Conservation (phyloP, 2,888 invertebrate species). For the Oscheius myriophilus region DNA sequence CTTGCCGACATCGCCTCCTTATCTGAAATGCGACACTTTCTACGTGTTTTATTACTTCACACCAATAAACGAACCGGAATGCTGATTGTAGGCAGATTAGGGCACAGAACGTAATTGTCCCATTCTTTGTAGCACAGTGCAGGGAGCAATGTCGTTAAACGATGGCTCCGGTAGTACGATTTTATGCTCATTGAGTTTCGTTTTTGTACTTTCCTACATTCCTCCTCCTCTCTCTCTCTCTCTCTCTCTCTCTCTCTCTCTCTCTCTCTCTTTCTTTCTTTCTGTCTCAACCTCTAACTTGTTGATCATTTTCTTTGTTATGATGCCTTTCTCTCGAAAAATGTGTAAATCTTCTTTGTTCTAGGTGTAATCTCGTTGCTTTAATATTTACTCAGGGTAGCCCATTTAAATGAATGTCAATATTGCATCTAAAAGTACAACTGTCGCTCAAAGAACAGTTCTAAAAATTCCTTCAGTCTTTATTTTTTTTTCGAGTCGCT, state of each 20-base stretch:
- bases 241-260: conserved; percentile 7
- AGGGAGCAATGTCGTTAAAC: too few species aligned
- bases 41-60: conserved; percentile 31
- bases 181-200: not conserved
- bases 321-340: too few species aligned
- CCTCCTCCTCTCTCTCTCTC: conserved; percentile 14
- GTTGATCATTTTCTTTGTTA: too few species aligned
- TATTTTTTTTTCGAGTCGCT: too few species aligned
- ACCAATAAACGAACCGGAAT: conserved; percentile 27
- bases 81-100: not conserved
- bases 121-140: too few species aligned
- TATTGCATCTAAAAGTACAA: too few species aligned
- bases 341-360: not conserved
- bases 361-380: too few species aligned
- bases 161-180: too few species aligned
- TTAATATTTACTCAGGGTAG: too few species aligned
- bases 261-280: conserved; percentile 3
- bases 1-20: conserved; percentile 2
- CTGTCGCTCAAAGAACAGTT: too few species aligned
- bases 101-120: not conserved
- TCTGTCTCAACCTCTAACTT: not conserved
- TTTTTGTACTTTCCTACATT: not conserved
- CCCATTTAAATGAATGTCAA: too few species aligned
- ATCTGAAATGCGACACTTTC: conserved; percentile 32
- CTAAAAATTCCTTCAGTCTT: too few species aligned